These are phyloP conservation scores for Florisuga fusca DNA, from an alignment of 2,797 vertebrate species.

Conservation along the genomic window DNA sequence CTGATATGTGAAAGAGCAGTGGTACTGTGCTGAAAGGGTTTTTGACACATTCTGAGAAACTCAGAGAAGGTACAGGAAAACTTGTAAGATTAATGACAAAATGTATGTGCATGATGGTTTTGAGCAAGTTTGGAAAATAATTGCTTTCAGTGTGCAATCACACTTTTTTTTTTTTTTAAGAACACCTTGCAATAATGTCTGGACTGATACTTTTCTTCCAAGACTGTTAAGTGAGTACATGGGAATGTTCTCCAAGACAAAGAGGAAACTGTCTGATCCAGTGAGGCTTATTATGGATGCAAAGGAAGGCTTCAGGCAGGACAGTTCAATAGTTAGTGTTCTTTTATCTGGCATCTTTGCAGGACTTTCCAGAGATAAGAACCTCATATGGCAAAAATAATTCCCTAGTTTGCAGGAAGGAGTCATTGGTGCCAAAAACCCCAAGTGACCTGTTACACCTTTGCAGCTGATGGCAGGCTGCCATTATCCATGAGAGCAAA, in stretches of 20 bases:
- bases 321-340: not conserved
- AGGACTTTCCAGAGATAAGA: not conserved
- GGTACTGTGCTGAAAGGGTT: not conserved
- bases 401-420: constrained; percentile 40
- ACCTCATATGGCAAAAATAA: constrained; percentile 25
- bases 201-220: not conserved
- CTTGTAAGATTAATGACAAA: not conserved
- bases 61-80: not conserved
- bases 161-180: not conserved
- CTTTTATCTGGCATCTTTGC: not conserved
- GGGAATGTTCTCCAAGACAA: not conserved
- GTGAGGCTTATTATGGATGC: not conserved
- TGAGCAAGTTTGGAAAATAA: not conserved
- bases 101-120: not conserved
- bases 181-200: not conserved
- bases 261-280: not conserved
- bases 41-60: not conserved
- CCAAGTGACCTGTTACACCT: constrained; percentile 51
- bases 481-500: constrained; percentile 30
- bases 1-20: fast-evolving
- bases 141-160: not conserved
- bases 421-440: not conserved
- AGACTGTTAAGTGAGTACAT: not conserved
- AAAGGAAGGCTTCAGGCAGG: not conserved
- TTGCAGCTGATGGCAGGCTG: constrained; percentile 27